Evolutionary conservation across 2,888 invertebrate species (phyloP).

Genomic region (Yponomeuta plumbellus): DNA sequence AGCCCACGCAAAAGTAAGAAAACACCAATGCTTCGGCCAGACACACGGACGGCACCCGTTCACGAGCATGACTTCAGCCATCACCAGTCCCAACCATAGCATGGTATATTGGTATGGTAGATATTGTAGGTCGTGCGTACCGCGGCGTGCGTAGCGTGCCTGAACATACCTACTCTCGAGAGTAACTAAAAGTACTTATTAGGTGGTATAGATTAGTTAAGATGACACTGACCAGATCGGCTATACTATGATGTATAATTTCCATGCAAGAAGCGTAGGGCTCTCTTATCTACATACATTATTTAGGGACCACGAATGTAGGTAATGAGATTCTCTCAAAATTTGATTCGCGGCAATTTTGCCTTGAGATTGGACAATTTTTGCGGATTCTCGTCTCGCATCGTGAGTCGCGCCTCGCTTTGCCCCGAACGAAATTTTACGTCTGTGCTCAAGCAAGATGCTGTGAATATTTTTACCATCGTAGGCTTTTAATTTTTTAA

Average conservation of each 20-base stretch:
- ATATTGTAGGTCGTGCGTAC: too few species aligned
- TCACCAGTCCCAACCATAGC: too few species aligned
- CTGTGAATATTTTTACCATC: slow-evolving; percentile 3
- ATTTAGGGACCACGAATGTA: slow-evolving; percentile 39
- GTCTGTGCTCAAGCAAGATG: not conserved
- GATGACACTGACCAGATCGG: too few species aligned
- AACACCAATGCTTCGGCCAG: too few species aligned
- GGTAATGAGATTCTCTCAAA: slow-evolving; percentile 59
- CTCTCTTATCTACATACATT: slow-evolving; percentile 41
- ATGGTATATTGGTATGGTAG: too few species aligned
- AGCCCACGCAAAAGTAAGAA: too few species aligned
- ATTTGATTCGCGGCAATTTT: slow-evolving; percentile 62
- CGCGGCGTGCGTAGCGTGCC: too few species aligned
- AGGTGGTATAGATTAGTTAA: not conserved
- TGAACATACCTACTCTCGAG: too few species aligned
- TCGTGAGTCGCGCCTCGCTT: slow-evolving; percentile 30
- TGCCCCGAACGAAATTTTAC: not conserved
- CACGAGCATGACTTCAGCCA: too few species aligned
- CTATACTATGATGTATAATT: slow-evolving; percentile 23
- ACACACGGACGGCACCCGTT: too few species aligned
- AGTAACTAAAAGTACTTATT: too few species aligned
- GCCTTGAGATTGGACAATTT: slow-evolving; percentile 49
- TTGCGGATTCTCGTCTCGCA: slow-evolving; percentile 38
- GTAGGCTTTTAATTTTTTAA: not conserved
- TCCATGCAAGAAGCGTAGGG: slow-evolving; percentile 33